These are phyloP conservation scores for Archegozetes longisetosus DNA, from an alignment of 1,140 invertebrate species.

Conservation along the genomic window DNA sequence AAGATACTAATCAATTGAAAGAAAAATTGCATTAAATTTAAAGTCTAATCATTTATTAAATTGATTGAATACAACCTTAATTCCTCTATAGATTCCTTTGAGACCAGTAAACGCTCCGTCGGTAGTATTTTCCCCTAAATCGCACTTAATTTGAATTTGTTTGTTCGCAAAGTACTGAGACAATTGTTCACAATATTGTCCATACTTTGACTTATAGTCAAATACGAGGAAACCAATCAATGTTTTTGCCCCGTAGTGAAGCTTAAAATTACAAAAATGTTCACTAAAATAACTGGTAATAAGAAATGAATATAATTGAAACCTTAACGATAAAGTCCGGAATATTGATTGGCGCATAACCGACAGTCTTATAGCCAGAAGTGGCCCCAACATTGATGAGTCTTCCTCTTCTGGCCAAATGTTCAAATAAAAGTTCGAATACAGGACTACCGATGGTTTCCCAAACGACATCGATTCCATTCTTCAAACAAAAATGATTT, in stretches of 20 bases:
- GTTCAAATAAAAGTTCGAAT: conserved; percentile 24
- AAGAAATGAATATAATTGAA: neutral
- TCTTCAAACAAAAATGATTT: conserved; percentile 20
- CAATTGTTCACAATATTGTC: neutral
- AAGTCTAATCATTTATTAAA: neutral
- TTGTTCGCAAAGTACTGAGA: neutral
- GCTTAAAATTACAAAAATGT: neutral
- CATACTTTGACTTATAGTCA: conserved; percentile 2
- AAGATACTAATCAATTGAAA: neutral
- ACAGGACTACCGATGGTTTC: conserved; percentile 31
- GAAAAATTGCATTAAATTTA: neutral
- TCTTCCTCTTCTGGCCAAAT: conserved; percentile 25
- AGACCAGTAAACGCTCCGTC: neutral
- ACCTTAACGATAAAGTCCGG: conserved; percentile 10
- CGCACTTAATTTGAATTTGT: neutral
- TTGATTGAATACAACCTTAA: no score
- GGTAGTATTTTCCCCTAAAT: neutral
- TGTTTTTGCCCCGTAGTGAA: conserved; percentile 6
- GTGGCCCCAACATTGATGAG: conserved; percentile 28
- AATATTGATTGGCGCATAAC: conserved; percentile 5
- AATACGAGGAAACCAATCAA: conserved; percentile 3
- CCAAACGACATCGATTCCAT: conserved; percentile 31
- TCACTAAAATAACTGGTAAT: neutral
- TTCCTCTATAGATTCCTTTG: neutral
- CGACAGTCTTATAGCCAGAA: conserved; percentile 23